These are phyloP conservation scores for Notothenia rossii DNA, from an alignment of 2,113 vertebrate genomes.

Conservation along the genomic window DNA sequence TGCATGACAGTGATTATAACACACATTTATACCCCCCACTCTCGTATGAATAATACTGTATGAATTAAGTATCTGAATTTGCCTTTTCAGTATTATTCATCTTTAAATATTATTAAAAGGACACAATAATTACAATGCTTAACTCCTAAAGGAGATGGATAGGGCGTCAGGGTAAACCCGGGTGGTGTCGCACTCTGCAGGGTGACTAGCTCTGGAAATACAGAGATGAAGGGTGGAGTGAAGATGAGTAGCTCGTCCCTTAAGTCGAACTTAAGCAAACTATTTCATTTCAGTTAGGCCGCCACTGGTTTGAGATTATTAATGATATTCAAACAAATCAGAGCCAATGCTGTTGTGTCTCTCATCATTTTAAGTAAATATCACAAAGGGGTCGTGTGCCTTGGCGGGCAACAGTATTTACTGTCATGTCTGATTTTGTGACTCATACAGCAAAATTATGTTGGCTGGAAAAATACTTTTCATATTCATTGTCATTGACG, in stretches of 20 bases:
- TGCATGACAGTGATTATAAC: conserved; percentile 3
- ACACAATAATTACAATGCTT: background rate
- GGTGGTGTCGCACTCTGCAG: background rate
- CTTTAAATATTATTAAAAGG: background rate
- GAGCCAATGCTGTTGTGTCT: background rate
- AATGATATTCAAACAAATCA: background rate
- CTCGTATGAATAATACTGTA: background rate
- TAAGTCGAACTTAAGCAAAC: background rate
- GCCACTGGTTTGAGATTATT: background rate
- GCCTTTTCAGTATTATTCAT: background rate
- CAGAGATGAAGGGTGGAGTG: background rate
- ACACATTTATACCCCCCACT: background rate
- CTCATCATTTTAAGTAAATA: conserved; percentile 11
- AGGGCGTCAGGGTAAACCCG: too few species aligned
- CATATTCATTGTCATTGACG: conserved; percentile 41
- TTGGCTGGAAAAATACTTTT: conserved; percentile 5
- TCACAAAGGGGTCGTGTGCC: background rate
- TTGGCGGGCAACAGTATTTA: conserved; percentile 9
- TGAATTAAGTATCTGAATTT: background rate
- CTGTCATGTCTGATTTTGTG: conserved; percentile 26
- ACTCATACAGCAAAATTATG: conserved; percentile 32
- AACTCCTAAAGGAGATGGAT: background rate
- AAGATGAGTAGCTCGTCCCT: background rate
- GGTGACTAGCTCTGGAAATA: background rate
- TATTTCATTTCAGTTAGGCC: background rate